Conservation (phyloP, 2,797 vertebrate genomes). For the Rhinella marina region DNA sequence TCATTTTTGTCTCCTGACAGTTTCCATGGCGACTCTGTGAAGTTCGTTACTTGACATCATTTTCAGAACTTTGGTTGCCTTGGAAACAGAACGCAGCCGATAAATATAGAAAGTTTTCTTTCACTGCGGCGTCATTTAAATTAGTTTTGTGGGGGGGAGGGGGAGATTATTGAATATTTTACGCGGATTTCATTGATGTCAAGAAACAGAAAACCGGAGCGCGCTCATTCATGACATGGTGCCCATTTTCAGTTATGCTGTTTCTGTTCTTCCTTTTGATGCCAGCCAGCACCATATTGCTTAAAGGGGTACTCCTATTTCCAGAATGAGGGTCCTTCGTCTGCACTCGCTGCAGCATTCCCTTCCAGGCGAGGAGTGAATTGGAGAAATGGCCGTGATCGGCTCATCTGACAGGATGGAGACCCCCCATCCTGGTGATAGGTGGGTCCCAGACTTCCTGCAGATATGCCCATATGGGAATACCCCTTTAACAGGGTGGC, state of each 20-base stretch:
- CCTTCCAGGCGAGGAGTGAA: no score
- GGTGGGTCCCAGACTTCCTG: no score
- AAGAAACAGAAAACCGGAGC: neutral
- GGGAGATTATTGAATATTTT: constrained; percentile 3
- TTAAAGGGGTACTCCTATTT: no score
- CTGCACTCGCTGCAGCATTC: no score
- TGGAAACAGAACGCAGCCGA: constrained; percentile 20
- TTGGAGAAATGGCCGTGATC: no score
- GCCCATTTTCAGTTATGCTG: neutral
- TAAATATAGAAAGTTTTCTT: constrained; percentile 47
- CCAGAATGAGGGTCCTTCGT: no score
- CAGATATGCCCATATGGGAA: no score
- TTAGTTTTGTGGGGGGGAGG: neutral
- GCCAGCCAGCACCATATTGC: neutral
- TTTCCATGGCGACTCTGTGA: constrained; percentile 66
- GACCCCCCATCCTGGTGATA: no score
- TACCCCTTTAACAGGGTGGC: no score
- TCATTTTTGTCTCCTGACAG: constrained; percentile 16
- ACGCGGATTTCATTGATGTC: constrained; percentile 13
- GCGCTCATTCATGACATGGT: neutral
- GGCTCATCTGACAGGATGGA: no score
- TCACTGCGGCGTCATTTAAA: neutral
- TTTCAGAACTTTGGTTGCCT: constrained; percentile 51
- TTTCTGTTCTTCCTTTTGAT: no score
- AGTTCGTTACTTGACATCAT: constrained; percentile 6